These are phyloP conservation scores for Bagarius yarrelli DNA, from an alignment of 2,113 vertebrate genomes.

Conservation along the genomic window DNA sequence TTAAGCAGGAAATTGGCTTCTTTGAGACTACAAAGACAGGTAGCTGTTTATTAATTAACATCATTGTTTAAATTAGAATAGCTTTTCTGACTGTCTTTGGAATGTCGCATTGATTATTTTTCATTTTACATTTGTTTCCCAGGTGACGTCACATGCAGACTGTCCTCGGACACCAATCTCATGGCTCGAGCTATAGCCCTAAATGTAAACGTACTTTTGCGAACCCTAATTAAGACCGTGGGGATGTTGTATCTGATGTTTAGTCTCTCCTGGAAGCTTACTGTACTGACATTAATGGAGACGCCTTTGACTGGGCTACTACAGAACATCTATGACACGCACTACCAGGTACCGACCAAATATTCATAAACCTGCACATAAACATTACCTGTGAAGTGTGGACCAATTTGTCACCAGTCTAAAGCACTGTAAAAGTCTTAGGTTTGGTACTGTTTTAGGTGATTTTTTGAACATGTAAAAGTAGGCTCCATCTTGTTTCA, in stretches of 20 bases:
- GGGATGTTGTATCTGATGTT: conserved; percentile 79
- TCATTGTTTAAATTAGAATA: neutral
- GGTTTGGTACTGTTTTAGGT: neutral
- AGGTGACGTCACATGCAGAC: conserved; percentile 79
- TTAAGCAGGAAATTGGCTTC: conserved; percentile 69
- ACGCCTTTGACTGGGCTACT: conserved; percentile 65
- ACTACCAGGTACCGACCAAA: conserved; percentile 68
- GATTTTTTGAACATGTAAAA: neutral
- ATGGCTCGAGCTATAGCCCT: conserved; percentile 73
- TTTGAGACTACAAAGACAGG: conserved; percentile 69
- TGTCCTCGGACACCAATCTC: conserved; percentile 73
- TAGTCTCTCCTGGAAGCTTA: conserved; percentile 76
- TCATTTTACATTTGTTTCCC: neutral
- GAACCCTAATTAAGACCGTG: conserved; percentile 72
- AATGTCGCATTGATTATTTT: neutral
- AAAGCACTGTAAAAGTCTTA: neutral
- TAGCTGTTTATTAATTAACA: conserved; percentile 18
- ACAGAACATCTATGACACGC: conserved; percentile 72
- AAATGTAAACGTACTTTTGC: conserved; percentile 77
- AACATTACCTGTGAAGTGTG: neutral
- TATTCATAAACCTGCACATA: neutral
- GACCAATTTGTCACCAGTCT: too few species aligned
- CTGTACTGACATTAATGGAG: conserved; percentile 74
- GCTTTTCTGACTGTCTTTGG: neutral
- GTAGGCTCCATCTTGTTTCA: neutral